A percentile compares a stretch with the other conserved stretches of the same genome.
Conservation (phyloP, 2,113 vertebrate genomes). For the Neotragus pygmaeus region DNA sequence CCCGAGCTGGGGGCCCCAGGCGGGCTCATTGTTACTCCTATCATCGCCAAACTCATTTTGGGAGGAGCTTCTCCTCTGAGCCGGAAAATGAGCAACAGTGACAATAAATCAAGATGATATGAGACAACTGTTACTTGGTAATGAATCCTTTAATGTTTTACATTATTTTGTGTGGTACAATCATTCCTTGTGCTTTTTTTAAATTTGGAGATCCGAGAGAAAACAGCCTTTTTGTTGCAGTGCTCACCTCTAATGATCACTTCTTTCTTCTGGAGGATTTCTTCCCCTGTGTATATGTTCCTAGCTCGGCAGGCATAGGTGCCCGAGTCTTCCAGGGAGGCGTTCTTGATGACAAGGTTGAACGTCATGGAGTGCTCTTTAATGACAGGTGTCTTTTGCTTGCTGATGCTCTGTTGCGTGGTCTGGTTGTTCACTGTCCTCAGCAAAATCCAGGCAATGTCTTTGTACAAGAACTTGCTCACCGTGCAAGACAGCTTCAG, state of each 20-base stretch:
- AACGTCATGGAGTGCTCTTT: conserved; percentile 86
- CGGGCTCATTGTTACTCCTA: conserved; percentile 73
- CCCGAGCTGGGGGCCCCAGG: conserved; percentile 59
- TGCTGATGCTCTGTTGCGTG: conserved; percentile 58
- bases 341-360: conserved; percentile 85
- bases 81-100: conserved; percentile 83
- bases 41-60: conserved; percentile 81
- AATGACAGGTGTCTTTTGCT: conserved; percentile 70
- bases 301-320: conserved; percentile 89
- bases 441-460: conserved; percentile 87
- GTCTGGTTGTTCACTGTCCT: conserved; percentile 80
- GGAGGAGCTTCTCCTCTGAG: conserved; percentile 80
- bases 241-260: conserved; percentile 92
- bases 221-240: conserved; percentile 86
- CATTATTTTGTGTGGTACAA: conserved; percentile 86
- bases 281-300: conserved; percentile 87
- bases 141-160: conserved; percentile 88
- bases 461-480: conserved; percentile 91
- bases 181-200: conserved; percentile 87
- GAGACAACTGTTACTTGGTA: conserved; percentile 84
- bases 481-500: conserved; percentile 89
- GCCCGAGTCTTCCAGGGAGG: conserved; percentile 87
- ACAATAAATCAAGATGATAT: conserved; percentile 84
- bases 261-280: conserved; percentile 86
- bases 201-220: conserved; percentile 88